Percentiles rank a stretch among this genome's conserved stretches.
phyloP scores from a whole-genome alignment of 2,888 invertebrate species.

The Nomada fabriciana region DNA sequence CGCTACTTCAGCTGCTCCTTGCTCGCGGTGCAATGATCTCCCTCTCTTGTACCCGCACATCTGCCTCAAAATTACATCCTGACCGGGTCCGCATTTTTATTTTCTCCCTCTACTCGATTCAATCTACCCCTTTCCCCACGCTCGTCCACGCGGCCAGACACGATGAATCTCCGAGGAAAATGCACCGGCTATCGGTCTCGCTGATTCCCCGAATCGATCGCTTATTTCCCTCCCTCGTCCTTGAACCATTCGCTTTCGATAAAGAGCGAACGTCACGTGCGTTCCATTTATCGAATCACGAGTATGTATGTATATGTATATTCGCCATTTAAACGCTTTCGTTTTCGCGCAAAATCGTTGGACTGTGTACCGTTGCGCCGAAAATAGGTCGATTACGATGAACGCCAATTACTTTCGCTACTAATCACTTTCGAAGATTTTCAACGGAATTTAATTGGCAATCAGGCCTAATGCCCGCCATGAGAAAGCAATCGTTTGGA shows the following conservation, averaged over 20 bases:
- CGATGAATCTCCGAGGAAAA: constrained; percentile 16
- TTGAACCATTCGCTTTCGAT: neutral
- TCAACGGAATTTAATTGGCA: constrained; percentile 19
- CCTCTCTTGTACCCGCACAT: constrained; percentile 67
- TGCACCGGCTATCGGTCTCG: neutral
- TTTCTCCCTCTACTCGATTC: constrained; percentile 17
- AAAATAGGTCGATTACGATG: constrained; percentile 19
- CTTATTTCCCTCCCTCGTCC: neutral
- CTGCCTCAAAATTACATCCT: constrained; percentile 71
- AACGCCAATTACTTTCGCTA: constrained; percentile 23
- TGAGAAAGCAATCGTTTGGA: neutral
- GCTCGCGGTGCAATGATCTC: constrained; percentile 70
- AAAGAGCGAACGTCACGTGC: neutral
- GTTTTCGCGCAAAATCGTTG: neutral
- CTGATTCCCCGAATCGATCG: neutral
- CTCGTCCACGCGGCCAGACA: neutral
- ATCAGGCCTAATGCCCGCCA: neutral
- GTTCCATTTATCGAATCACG: neutral
- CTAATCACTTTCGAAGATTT: constrained; percentile 10
- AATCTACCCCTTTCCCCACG: neutral
- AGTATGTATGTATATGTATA: neutral
- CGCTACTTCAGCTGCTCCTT: constrained; percentile 74
- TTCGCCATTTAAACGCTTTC: neutral
- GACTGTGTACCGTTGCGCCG: neutral
- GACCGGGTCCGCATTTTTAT: constrained; percentile 45